Evolutionary conservation across 2,113 vertebrate species (phyloP), one percentile per base, ranked within the genome.

Genomic region (Cyrtonyx montezumae): DNA sequence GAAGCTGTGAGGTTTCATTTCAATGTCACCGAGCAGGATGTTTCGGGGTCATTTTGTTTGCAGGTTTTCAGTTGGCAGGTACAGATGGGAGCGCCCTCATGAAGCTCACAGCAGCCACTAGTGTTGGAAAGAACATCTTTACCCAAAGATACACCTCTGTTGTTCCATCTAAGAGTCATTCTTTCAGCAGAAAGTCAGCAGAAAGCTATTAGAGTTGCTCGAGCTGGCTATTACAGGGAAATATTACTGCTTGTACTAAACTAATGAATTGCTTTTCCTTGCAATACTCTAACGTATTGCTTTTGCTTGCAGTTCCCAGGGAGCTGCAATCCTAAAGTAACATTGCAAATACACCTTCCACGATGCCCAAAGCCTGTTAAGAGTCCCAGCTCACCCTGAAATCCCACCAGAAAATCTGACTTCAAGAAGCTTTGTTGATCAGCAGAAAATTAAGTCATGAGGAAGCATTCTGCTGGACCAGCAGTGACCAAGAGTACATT

Each of bases 221-320:
- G 78, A 92, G 81, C 74, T 76, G 79, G 59, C 89, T 74, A 34
- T 83, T 92, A 79, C 3, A 0, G 71, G 14, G 15, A 81, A 92
- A 78, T 56, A 65, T 88, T 67, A 59, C 46, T 0, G 0, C 81
- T 80, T 56, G 59, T 63, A 63, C 15, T 1, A 16, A 89, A 65
- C 45, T 82, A 91, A 93, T 89, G 55, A 49, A 87, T 70, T 84
- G 86, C 84, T 79, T 88, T 73, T 84, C 16, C 78, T 91, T 84
- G 84, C 86, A 81, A 17, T 8, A 4, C 62, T 79, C 70, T 75
- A 59, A 74, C 42, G 49, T 53, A 93, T 28, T 87, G 82, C 79
- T 91, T 63, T 46, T 40, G 28, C 76, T 90, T 45, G 75, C 63
- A 92, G 40, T 74, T 96, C 77, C 87, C 78, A 79, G 78, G 74